A percentile compares a stretch with the other conserved stretches of the same genome.
Conservation (phyloP, 1,140 invertebrate genomes). For the Lordiphosa collinella region DNA sequence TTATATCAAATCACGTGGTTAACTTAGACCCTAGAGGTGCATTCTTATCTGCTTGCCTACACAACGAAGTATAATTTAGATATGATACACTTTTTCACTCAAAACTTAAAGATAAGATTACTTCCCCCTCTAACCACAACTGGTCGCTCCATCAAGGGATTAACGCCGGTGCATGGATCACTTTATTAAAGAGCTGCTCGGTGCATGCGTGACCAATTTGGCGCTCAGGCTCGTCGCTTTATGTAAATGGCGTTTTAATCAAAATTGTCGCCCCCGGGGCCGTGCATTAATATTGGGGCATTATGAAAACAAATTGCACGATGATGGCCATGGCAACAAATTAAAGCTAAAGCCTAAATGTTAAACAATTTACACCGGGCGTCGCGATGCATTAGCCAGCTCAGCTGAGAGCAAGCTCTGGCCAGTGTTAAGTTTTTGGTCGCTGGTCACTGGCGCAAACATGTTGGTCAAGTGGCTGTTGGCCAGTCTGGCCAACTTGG, state of each 20-base stretch:
- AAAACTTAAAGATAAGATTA: too few relatives aligned
- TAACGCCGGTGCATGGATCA: too few relatives aligned
- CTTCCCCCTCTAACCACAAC: too few relatives aligned
- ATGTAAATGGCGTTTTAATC: slow-evolving; percentile 75
- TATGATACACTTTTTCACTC: too few relatives aligned
- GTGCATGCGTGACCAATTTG: too few relatives aligned
- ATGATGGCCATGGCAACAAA: slow-evolving; percentile 58
- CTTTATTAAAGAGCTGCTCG: too few relatives aligned
- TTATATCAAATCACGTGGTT: too few relatives aligned
- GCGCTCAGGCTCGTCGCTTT: slow-evolving; percentile 5
- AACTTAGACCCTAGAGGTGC: too few relatives aligned
- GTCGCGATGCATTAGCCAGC: slow-evolving; percentile 54
- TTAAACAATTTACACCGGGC: slow-evolving; percentile 68
- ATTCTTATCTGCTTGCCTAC: too few relatives aligned
- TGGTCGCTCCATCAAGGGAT: too few relatives aligned
- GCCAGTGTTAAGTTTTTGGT: slow-evolving; percentile 28
- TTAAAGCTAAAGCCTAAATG: slow-evolving; percentile 64
- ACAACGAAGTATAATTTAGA: too few relatives aligned
- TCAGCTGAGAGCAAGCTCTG: background rate
- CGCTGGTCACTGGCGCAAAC: background rate
- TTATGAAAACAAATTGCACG: slow-evolving; percentile 55
- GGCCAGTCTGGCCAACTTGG: slow-evolving; percentile 9
- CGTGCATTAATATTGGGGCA: slow-evolving; percentile 52
- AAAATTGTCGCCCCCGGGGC: slow-evolving; percentile 67
- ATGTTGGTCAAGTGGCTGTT: slow-evolving; percentile 53